Evolutionary conservation across 1,140 invertebrate species (phyloP).

Genomic region (Heliconius hermathena): DNA sequence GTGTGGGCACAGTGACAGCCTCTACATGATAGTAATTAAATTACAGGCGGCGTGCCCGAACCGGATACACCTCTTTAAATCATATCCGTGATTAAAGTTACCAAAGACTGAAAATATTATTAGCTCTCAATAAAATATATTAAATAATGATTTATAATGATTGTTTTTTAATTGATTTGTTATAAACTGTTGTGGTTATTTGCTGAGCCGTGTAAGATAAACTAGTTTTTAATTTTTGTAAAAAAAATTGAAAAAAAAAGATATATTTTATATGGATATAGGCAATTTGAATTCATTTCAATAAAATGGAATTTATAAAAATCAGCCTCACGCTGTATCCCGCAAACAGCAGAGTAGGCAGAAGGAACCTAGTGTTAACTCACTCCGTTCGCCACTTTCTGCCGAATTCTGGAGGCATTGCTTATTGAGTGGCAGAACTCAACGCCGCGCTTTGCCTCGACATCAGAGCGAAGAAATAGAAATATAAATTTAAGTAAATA

Average conservation of each 20-base stretch:
- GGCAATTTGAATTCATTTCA: too few species aligned
- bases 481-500: too few species aligned
- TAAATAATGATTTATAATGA: slow-evolving; percentile 22
- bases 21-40: slow-evolving; percentile 73
- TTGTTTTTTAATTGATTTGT: slow-evolving; percentile 19
- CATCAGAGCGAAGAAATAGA: too few species aligned
- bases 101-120: slow-evolving; percentile 36
- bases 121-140: slow-evolving; percentile 33
- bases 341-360: too few species aligned
- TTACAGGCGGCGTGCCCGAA: slow-evolving; percentile 63
- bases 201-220: background rate
- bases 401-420: too few species aligned
- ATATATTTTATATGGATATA: too few species aligned
- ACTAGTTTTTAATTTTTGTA: background rate
- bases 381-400: too few species aligned
- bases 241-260: background rate
- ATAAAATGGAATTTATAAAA: too few species aligned
- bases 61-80: slow-evolving; percentile 70
- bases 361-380: too few species aligned
- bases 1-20: slow-evolving; percentile 72
- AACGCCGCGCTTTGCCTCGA: too few species aligned
- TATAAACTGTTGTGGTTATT: background rate
- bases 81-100: slow-evolving; percentile 65
- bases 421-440: too few species aligned
- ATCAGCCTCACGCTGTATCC: too few species aligned